Percentiles rank a stretch among this genome's conserved stretches.
Evolutionary conservation across 2,888 invertebrate species (phyloP).

Genomic region (Mycogona germanica): DNA sequence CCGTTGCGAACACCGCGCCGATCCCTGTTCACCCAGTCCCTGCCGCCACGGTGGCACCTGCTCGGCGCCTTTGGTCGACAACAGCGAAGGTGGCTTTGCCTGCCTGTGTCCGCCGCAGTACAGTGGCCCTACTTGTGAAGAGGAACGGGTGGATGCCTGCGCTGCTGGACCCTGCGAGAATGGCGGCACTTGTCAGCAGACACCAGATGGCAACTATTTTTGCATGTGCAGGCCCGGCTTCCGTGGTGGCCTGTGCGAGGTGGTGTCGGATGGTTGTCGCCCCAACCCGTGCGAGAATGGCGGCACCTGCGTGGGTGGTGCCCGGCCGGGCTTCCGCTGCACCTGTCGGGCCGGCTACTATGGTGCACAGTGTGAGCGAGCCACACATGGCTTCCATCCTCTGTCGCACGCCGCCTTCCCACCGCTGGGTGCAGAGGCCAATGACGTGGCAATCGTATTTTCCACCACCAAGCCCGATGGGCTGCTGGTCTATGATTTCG

Average conservation of each 20-base stretch:
- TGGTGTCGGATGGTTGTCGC: conserved; percentile 67
- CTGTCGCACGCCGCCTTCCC: conserved; percentile 83
- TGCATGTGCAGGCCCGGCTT: conserved; percentile 86
- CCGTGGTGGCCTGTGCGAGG: conserved; percentile 79
- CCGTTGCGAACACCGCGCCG: conserved; percentile 71
- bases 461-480: conserved; percentile 69
- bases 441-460: conserved; percentile 81
- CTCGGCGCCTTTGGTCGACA: no score
- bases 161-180: conserved; percentile 76
- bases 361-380: conserved; percentile 77
- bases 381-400: conserved; percentile 73
- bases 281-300: conserved; percentile 88
- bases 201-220: conserved; percentile 68
- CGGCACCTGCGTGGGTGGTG: conserved; percentile 63
- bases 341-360: conserved; percentile 74
- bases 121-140: conserved; percentile 72
- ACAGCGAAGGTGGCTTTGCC: conserved; percentile 68
- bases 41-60: conserved; percentile 77
- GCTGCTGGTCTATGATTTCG: conserved; percentile 82
- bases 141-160: conserved; percentile 72
- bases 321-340: conserved; percentile 67
- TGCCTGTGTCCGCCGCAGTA: conserved; percentile 65
- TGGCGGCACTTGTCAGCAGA: conserved; percentile 81
- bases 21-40: conserved; percentile 82
- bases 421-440: conserved; percentile 71